Evolutionary conservation across 2,888 invertebrate species (phyloP).

Genomic region (Callimorpha dominula): DNA sequence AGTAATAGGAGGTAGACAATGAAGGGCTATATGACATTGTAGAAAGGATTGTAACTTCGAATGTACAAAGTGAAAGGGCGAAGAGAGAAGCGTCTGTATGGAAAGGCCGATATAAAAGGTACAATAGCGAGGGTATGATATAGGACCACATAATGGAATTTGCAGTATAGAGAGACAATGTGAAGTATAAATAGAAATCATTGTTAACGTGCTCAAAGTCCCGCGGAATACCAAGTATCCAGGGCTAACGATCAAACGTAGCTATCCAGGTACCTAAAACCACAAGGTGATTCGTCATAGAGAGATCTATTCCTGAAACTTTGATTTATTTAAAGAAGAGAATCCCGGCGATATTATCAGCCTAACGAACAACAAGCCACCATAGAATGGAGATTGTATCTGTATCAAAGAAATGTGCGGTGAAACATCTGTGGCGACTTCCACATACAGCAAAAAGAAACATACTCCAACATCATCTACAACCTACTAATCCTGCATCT

Average conservation of each 20-base stretch:
- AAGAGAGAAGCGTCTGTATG: neutral
- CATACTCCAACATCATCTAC: too few species aligned
- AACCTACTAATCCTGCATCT: too few species aligned
- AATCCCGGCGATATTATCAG: neutral
- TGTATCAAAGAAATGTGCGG: neutral
- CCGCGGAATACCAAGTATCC: neutral
- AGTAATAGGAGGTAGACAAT: neutral
- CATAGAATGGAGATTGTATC: neutral
- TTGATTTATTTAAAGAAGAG: neutral
- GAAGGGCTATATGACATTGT: neutral
- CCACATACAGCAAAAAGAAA: too few species aligned
- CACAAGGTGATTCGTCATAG: neutral
- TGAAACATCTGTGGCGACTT: too few species aligned
- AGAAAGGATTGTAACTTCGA: neutral
- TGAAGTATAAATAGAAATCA: neutral
- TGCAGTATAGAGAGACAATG: too few species aligned
- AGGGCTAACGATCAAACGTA: neutral
- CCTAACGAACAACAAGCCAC: too few species aligned
- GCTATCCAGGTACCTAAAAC: neutral
- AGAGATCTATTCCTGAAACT: neutral
- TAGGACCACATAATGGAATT: too few species aligned
- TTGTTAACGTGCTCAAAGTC: neutral
- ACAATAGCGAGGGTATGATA: neutral
- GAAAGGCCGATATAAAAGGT: neutral
- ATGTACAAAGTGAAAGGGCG: neutral